Conservation (phyloP, 1,140 invertebrate genomes). For the Caenorhabditis latens region DNA sequence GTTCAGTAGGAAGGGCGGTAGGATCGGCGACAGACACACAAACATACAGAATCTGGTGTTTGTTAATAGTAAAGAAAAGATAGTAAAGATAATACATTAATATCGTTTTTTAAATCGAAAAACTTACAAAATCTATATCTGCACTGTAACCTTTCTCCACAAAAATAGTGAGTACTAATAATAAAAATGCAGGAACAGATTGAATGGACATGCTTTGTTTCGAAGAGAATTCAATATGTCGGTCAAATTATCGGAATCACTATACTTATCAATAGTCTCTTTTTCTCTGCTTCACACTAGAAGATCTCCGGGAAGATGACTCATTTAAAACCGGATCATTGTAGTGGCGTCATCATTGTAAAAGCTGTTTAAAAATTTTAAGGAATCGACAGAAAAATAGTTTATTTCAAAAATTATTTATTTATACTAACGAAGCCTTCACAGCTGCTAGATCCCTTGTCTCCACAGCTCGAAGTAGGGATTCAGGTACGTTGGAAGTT, state of each 20-base stretch:
- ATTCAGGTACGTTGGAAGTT: constrained; percentile 5
- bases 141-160: neutral
- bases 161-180: neutral
- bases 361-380: no score
- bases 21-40: no score
- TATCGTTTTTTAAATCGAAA: neutral
- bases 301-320: no score
- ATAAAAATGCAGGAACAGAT: neutral
- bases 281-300: no score
- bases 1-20: no score
- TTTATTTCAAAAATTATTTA: neutral
- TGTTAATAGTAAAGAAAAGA: no score
- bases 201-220: neutral
- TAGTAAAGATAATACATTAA: neutral
- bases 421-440: neutral
- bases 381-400: no score
- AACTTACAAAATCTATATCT: constrained; percentile 59
- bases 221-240: neutral
- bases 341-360: no score
- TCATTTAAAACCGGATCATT: no score
- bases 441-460: constrained; percentile 1
- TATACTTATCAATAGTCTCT: neutral
- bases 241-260: constrained; percentile 25
- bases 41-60: no score
- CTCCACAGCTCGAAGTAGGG: constrained; percentile 1